Percentiles rank a stretch among this genome's conserved stretches.
Conservation (phyloP, 2,797 vertebrate species). For the Eulemur albifrons region DNA sequence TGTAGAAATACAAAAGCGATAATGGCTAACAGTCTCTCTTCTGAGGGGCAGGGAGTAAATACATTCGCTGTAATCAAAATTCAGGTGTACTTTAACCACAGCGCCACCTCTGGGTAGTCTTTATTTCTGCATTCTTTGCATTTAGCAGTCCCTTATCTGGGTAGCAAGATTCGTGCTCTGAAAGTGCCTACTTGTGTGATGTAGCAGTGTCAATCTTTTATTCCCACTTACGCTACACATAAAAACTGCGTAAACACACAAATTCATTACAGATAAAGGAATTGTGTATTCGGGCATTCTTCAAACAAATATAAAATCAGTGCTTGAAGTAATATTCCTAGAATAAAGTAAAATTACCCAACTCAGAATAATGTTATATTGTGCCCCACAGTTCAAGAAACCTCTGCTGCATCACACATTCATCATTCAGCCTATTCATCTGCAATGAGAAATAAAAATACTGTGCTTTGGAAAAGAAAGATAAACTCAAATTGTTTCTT, state of each 20-base stretch:
- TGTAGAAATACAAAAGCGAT: constrained; percentile 52
- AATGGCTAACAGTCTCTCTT: constrained; percentile 55
- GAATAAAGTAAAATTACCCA: constrained; percentile 1
- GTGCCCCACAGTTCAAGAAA: neutral
- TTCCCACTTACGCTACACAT: neutral
- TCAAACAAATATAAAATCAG: constrained; percentile 32
- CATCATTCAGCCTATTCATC: neutral
- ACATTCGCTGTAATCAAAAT: constrained; percentile 30
- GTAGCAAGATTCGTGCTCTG: neutral
- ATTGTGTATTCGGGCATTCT: neutral
- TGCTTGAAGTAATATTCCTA: neutral
- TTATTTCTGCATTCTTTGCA: constrained; percentile 82
- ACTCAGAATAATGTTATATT: neutral
- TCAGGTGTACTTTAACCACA: constrained; percentile 90
- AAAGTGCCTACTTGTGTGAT: neutral
- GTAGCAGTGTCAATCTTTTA: neutral
- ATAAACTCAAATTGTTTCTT: constrained; percentile 12
- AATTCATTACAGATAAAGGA: neutral
- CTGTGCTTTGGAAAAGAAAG: neutral
- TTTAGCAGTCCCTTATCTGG: neutral
- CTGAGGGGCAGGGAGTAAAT: constrained; percentile 52
- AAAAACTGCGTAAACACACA: neutral
- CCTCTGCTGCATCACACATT: neutral
- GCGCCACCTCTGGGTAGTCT: constrained; percentile 93
- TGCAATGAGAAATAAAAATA: neutral